phyloP scores from a whole-genome alignment of 2,888 invertebrate genomes.

The Eupithecia abbreviata region DNA sequence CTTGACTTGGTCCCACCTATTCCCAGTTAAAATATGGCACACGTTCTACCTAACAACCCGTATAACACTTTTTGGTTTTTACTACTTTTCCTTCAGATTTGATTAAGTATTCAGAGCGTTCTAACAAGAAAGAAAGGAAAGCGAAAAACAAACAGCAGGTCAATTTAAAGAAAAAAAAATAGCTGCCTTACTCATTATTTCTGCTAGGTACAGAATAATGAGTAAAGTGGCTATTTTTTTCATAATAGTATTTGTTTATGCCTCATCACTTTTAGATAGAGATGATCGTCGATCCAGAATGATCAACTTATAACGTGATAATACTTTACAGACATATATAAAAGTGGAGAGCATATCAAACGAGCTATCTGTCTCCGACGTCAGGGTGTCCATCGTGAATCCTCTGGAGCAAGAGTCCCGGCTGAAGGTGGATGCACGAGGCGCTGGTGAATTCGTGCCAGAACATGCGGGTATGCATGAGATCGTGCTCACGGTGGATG shows the following conservation, averaged over 20 bases:
- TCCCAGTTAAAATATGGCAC: too few relatives aligned
- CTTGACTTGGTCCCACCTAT: too few relatives aligned
- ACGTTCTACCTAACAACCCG: too few relatives aligned
- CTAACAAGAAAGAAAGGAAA: background rate
- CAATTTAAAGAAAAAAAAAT: too few relatives aligned
- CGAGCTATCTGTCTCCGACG: slow-evolving; percentile 88
- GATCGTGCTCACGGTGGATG: slow-evolving; percentile 86
- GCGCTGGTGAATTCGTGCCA: slow-evolving; percentile 93
- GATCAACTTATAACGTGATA: background rate
- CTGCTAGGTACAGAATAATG: too few relatives aligned
- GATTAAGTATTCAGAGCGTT: slow-evolving; percentile 3
- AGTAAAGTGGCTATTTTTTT: too few relatives aligned
- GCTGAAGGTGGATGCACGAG: slow-evolving; percentile 87
- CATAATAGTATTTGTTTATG: too few relatives aligned
- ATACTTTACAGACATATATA: slow-evolving; percentile 87
- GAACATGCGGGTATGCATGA: slow-evolving; percentile 97
- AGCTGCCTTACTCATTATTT: too few relatives aligned
- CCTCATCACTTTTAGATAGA: too few relatives aligned
- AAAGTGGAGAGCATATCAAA: slow-evolving; percentile 88
- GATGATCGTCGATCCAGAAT: background rate
- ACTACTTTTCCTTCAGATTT: background rate
- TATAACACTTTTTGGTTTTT: background rate
- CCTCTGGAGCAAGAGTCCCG: slow-evolving; percentile 88
- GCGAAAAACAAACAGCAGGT: background rate
- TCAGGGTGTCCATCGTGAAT: slow-evolving; percentile 90